Percentiles rank a stretch among this genome's conserved stretches.
These are phyloP conservation scores for Syrista parreyssii DNA, from an alignment of 2,888 invertebrate species.

Conservation along the genomic window DNA sequence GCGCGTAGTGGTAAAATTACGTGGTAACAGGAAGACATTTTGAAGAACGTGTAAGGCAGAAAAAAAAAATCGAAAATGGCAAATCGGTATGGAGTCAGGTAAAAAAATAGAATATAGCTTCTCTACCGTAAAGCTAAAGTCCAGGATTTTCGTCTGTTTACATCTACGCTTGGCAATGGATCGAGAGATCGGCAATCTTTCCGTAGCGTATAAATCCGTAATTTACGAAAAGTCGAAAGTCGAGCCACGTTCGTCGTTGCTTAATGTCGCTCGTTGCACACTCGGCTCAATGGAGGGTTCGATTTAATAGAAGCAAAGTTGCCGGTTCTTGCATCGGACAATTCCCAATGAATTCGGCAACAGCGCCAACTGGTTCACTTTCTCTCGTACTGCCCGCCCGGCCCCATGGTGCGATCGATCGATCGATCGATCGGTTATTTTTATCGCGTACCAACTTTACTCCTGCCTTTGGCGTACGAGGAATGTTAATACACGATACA, in stretches of 20 bases:
- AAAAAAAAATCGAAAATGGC: neutral
- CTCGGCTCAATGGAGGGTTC: neutral
- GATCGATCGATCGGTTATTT: neutral
- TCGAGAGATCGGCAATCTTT: neutral
- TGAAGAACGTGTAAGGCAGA: neutral
- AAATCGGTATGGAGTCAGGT: neutral
- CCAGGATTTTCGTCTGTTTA: neutral
- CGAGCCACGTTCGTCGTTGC: neutral
- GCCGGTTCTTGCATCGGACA: conserved; percentile 31
- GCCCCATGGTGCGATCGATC: conserved; percentile 20
- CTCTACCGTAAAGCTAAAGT: neutral
- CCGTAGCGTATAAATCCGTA: neutral
- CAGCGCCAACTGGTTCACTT: conserved; percentile 62
- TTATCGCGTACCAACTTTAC: neutral
- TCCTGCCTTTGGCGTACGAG: neutral
- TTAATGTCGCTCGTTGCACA: neutral
- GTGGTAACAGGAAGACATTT: conserved; percentile 5
- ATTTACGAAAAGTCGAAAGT: neutral
- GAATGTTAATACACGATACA: neutral
- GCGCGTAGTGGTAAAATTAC: neutral
- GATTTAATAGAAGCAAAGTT: conserved; percentile 30
- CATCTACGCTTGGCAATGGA: neutral
- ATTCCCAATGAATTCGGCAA: conserved; percentile 57
- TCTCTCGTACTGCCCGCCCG: conserved; percentile 53
- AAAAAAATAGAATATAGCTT: neutral